Percentiles rank a stretch among this genome's conserved stretches.
Evolutionary conservation across 2,797 vertebrate species (phyloP).

Genomic region (Galago senegalensis): DNA sequence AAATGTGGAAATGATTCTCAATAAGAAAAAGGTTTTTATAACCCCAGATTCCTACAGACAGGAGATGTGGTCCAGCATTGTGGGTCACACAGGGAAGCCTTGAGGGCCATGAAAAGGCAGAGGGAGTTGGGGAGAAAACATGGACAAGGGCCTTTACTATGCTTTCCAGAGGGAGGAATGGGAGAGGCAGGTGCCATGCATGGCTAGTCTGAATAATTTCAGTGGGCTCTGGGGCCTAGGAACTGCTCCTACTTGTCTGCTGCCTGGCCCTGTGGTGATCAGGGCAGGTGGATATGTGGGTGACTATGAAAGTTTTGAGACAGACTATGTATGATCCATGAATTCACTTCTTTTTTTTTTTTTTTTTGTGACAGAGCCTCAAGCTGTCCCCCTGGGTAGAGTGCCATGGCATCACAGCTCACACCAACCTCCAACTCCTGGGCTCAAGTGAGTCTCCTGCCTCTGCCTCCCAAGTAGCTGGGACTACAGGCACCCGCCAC

Average conservation of each 20-base stretch:
- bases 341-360: no score
- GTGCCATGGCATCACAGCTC: no score
- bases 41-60: no score
- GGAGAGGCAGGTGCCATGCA: background rate
- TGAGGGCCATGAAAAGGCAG: background rate
- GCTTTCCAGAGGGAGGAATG: background rate
- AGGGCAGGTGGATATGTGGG: no score
- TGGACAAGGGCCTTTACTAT: background rate
- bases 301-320: no score
- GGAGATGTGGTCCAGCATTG: accelerated
- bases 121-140: background rate
- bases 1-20: background rate
- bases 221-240: background rate
- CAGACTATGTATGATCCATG: no score
- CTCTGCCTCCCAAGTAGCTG: no score
- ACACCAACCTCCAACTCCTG: no score
- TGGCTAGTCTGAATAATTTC: background rate
- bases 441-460: no score
- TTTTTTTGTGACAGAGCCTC: no score
- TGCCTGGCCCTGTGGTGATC: background rate
- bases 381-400: no score
- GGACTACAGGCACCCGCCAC: no score
- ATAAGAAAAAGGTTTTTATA: background rate
- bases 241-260: background rate
- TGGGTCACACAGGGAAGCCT: accelerated